Evolutionary conservation across 2,888 invertebrate species (phyloP).

Genomic region (Coremacera marginata): DNA sequence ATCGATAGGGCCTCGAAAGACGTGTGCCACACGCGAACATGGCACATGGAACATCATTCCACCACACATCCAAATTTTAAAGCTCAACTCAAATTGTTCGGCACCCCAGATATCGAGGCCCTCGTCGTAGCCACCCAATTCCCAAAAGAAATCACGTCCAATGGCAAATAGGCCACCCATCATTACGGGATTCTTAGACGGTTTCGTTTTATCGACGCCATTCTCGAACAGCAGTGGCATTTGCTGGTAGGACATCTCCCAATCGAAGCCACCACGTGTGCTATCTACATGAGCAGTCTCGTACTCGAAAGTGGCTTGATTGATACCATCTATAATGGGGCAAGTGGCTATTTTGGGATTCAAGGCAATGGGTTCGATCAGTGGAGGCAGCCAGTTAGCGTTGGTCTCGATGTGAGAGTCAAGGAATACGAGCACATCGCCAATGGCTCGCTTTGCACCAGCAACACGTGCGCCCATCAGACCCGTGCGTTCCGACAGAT

Average conservation of each 20-base stretch:
- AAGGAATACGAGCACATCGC: slow-evolving; percentile 87
- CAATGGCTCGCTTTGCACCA: slow-evolving; percentile 82
- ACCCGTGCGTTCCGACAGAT: slow-evolving; percentile 80
- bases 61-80: slow-evolving; percentile 97
- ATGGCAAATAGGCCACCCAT: slow-evolving; percentile 98
- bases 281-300: slow-evolving; percentile 89
- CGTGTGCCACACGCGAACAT: slow-evolving; percentile 92
- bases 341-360: slow-evolving; percentile 90
- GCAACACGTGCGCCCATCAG: slow-evolving; percentile 88
- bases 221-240: slow-evolving; percentile 77
- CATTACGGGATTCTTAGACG: slow-evolving; percentile 89
- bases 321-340: slow-evolving; percentile 95
- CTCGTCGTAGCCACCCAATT: slow-evolving; percentile 93
- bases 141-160: slow-evolving; percentile 92
- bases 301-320: slow-evolving; percentile 91
- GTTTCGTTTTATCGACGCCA: slow-evolving; percentile 56
- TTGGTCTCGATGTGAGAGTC: slow-evolving; percentile 94
- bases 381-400: slow-evolving; percentile 90
- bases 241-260: slow-evolving; percentile 88
- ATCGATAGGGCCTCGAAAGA: slow-evolving; percentile 91
- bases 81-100: slow-evolving; percentile 97
- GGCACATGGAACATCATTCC: slow-evolving; percentile 92
- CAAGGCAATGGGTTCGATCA: slow-evolving; percentile 80
- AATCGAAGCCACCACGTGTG: slow-evolving; percentile 93
- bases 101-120: slow-evolving; percentile 98